Evolutionary conservation across 2,797 vertebrate species (phyloP).

Genomic region (Buphagus erythrorhynchus): DNA sequence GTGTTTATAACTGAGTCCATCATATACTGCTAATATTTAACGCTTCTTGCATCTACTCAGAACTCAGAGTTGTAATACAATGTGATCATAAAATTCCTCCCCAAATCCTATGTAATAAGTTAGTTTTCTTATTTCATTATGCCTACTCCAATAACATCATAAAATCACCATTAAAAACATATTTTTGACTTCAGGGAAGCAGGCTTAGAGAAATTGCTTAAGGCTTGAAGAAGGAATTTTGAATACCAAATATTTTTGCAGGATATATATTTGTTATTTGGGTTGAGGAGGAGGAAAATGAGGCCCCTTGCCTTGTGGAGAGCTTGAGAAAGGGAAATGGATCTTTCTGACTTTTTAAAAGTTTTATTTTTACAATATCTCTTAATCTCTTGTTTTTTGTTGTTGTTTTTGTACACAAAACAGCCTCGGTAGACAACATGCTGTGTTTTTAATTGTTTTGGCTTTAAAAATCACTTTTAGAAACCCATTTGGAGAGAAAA

Average conservation of each 20-base stretch:
- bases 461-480: not conserved
- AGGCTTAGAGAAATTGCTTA: not conserved
- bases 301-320: not conserved
- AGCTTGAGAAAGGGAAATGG: not conserved
- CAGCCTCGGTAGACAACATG: not conserved
- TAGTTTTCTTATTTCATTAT: not conserved
- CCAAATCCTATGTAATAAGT: not conserved
- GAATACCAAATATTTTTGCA: not conserved
- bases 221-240: not conserved
- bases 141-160: not conserved
- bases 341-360: not conserved
- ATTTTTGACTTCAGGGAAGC: not conserved
- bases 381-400: not conserved
- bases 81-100: not conserved
- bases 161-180: not conserved
- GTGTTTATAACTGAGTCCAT: not conserved
- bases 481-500: not conserved
- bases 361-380: not conserved
- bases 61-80: not conserved
- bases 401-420: not conserved
- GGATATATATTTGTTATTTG: not conserved
- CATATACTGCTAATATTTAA: not conserved
- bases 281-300: not conserved
- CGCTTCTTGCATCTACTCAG: not conserved
- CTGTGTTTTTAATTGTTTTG: not conserved